A percentile compares a stretch with the other conserved stretches of the same genome.
Conservation (phyloP, 1,140 invertebrate species). For the Heliconius melpomene region DNA sequence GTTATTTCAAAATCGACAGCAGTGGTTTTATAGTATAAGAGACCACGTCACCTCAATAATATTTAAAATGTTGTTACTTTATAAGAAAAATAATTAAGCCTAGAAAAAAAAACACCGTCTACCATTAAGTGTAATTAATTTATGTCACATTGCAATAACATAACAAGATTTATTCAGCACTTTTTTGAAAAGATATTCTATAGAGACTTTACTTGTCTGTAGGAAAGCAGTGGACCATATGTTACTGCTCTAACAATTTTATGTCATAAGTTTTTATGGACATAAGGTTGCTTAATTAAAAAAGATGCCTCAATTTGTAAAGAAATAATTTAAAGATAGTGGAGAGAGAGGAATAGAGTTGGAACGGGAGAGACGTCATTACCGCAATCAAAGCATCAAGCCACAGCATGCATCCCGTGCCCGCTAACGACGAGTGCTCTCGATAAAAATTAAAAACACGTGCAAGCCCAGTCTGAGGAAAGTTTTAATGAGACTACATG, state of each 20-base stretch:
- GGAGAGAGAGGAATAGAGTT: conserved; percentile 61
- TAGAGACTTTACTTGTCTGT: conserved; percentile 27
- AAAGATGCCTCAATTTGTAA: conserved; percentile 68
- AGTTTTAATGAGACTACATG: conserved; percentile 80
- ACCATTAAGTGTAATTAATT: conserved; percentile 18
- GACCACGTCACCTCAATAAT: no score
- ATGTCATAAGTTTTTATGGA: conserved; percentile 33
- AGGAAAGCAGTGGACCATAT: conserved; percentile 28
- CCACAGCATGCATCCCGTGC: conserved; percentile 58
- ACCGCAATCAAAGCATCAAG: conserved; percentile 79
- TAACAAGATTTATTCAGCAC: conserved; percentile 25
- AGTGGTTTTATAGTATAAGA: no score
- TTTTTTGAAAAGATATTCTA: conserved; percentile 32
- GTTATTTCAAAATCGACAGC: no score
- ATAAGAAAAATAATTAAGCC: neutral
- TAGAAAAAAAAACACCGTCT: neutral
- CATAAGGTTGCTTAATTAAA: conserved; percentile 62
- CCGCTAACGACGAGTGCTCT: conserved; percentile 77
- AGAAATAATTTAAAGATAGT: conserved; percentile 75
- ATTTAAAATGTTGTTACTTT: neutral
- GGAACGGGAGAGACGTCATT: conserved; percentile 71
- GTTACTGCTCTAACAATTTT: conserved; percentile 28
- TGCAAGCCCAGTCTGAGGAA: conserved; percentile 78
- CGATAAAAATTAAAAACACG: conserved; percentile 82
- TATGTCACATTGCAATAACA: conserved; percentile 22